A percentile compares a stretch with the other conserved stretches of the same genome.
These are phyloP conservation scores for Yponomeuta evonymella DNA, from an alignment of 2,888 invertebrate species.

Conservation along the genomic window DNA sequence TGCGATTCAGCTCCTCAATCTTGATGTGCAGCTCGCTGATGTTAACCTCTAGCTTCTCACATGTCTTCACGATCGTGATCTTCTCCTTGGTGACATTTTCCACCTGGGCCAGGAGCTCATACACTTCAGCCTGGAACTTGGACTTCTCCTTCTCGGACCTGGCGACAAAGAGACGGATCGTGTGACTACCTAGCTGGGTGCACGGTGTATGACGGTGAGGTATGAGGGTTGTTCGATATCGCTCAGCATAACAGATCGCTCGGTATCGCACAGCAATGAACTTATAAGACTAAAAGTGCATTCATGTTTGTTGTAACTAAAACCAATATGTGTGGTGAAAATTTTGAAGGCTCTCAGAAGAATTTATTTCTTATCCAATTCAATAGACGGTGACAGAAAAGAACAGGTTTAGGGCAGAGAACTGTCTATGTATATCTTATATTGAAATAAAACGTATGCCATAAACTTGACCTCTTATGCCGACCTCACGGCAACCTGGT, in stretches of 20 bases:
- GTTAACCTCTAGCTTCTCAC: conserved; percentile 93
- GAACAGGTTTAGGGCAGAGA: not conserved
- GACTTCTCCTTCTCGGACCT: conserved; percentile 99
- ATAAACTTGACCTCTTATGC: not conserved
- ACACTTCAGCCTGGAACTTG: conserved; percentile 98
- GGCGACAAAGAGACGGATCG: conserved; percentile 55
- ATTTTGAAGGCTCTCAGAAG: not conserved
- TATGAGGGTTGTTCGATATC: not conserved
- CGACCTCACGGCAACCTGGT: not conserved
- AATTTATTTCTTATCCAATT: not conserved
- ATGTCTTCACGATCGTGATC: conserved; percentile 84
- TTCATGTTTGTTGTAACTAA: not conserved
- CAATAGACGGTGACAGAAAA: not conserved
- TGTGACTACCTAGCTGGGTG: conserved; percentile 22
- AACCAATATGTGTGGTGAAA: not conserved
- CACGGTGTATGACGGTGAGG: not conserved
- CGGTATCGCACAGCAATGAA: conserved; percentile 9
- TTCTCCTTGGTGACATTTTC: conserved; percentile 97
- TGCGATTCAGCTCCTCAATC: conserved; percentile 97
- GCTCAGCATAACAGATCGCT: conserved; percentile 6
- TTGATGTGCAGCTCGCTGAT: conserved; percentile 95
- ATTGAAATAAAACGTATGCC: not conserved
- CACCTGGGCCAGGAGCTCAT: conserved; percentile 96
- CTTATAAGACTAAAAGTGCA: not conserved
- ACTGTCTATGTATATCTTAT: too few species aligned